Conservation (phyloP, 2,113 vertebrate species). For the Gracilinanus agilis region DNA sequence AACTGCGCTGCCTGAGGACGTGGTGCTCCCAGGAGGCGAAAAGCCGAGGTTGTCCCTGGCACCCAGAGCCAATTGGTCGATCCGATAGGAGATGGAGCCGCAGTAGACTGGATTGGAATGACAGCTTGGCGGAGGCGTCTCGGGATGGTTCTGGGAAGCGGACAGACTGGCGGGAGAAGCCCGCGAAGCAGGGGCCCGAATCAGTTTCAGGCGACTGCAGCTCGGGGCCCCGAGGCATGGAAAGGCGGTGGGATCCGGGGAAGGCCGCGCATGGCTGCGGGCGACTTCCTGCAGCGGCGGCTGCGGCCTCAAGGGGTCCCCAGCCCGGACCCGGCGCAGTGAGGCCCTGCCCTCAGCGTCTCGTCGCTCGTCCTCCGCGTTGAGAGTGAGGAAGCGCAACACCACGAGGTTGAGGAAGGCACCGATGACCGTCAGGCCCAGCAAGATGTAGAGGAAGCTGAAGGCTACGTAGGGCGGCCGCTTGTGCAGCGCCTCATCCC, state of each 20-base stretch:
- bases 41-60: slow-evolving; percentile 89
- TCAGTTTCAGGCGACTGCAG: neutral
- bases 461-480: slow-evolving; percentile 96
- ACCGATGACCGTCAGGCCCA: slow-evolving; percentile 96
- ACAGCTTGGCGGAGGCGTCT: slow-evolving; percentile 81
- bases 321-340: slow-evolving; percentile 73
- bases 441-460: slow-evolving; percentile 98
- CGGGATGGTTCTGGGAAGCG: slow-evolving; percentile 84
- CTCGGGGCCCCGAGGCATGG: neutral
- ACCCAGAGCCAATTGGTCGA: slow-evolving; percentile 86
- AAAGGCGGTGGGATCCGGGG: neutral
- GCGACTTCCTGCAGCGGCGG: neutral
- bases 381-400: slow-evolving; percentile 96
- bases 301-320: neutral
- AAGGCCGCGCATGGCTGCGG: neutral
- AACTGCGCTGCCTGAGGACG: slow-evolving; percentile 82
- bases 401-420: slow-evolving; percentile 98
- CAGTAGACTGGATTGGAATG: slow-evolving; percentile 90
- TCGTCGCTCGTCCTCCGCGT: slow-evolving; percentile 90
- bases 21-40: slow-evolving; percentile 90
- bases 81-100: slow-evolving; percentile 90
- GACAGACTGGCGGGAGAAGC: slow-evolving; percentile 87
- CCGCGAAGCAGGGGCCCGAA: neutral
- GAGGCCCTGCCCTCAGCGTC: slow-evolving; percentile 90
- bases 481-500: slow-evolving; percentile 95